Conservation (phyloP, 2,113 vertebrate species). For the Dasyurus viverrinus region DNA sequence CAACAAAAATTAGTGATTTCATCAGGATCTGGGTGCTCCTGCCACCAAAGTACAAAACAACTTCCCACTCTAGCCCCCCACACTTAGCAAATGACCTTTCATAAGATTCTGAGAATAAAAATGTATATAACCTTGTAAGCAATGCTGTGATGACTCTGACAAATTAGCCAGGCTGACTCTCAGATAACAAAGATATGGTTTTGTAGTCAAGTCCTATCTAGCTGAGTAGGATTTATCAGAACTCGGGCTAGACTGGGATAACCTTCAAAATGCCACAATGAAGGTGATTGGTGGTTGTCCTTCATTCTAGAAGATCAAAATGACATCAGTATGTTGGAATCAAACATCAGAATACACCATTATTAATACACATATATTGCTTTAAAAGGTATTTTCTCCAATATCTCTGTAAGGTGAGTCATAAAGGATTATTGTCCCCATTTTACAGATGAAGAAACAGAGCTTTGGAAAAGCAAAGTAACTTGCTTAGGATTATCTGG, state of each 20-base stretch:
- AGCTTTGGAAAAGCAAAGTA: background rate
- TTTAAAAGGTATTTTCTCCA: background rate
- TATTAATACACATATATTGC: background rate
- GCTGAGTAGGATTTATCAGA: background rate
- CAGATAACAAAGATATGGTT: background rate
- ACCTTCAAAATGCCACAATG: background rate
- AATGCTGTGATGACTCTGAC: background rate
- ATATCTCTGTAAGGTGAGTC: background rate
- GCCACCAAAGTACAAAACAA: background rate
- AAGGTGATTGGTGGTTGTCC: too few species aligned
- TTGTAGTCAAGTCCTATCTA: background rate
- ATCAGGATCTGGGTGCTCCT: background rate
- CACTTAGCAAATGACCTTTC: background rate
- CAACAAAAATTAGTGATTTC: background rate
- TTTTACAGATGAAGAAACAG: background rate
- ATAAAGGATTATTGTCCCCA: background rate
- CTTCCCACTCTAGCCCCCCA: background rate
- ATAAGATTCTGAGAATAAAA: background rate
- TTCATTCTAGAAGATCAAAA: too few species aligned
- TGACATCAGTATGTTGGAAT: too few species aligned
- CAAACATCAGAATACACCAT: background rate
- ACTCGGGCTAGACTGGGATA: background rate
- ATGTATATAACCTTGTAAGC: background rate
- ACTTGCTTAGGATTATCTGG: background rate
- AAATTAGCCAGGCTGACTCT: background rate